Conservation (phyloP, 2,113 vertebrate genomes). For the Leptodactylus fuscus region DNA sequence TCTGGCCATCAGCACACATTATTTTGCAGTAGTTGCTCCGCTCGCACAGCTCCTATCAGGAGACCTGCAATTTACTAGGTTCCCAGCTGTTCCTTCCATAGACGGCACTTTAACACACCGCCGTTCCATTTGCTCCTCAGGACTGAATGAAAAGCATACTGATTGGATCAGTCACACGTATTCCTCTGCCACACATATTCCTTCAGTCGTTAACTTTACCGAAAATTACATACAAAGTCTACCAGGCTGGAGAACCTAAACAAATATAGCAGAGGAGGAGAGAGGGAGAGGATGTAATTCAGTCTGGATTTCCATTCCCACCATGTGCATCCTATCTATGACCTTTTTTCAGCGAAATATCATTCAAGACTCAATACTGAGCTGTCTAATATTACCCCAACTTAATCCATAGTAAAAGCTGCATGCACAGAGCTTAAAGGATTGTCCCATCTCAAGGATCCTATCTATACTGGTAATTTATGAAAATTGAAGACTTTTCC, state of each 20-base stretch:
- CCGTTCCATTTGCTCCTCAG: slow-evolving; percentile 22
- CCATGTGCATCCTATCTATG: background rate
- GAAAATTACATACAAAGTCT: slow-evolving; percentile 13
- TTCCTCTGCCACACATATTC: slow-evolving; percentile 16
- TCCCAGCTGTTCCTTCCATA: slow-evolving; percentile 29
- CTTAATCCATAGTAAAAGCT: no score
- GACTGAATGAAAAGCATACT: slow-evolving; percentile 35
- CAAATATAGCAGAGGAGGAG: background rate
- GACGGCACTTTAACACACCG: background rate
- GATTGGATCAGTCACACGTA: slow-evolving; percentile 29
- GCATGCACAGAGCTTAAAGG: no score
- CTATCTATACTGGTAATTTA: no score
- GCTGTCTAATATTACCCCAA: no score
- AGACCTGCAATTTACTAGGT: slow-evolving; percentile 30
- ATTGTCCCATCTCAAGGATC: no score
- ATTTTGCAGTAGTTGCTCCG: background rate
- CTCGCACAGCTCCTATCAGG: slow-evolving; percentile 21
- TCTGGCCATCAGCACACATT: background rate
- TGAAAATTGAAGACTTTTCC: no score
- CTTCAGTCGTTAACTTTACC: slow-evolving; percentile 22
- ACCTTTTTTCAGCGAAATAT: background rate
- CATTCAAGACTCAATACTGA: background rate
- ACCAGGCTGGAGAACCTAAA: background rate
- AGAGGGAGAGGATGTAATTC: background rate
- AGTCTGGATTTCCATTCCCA: background rate